These are phyloP conservation scores for Entelurus aequoreus DNA, from an alignment of 2,113 vertebrate genomes.

Conservation along the genomic window DNA sequence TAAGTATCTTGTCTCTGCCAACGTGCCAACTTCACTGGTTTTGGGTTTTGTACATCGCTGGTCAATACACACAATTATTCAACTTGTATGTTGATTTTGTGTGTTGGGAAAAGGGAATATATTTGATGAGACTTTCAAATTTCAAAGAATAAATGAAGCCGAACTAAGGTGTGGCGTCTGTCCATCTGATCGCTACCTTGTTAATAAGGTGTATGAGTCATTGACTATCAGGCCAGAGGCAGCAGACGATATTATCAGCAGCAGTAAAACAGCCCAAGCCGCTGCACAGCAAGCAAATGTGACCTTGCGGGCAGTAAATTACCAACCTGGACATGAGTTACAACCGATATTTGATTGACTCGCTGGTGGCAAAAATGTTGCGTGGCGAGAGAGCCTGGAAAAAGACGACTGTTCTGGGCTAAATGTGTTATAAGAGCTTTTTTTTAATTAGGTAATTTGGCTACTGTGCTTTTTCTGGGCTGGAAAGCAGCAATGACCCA, in stretches of 20 bases:
- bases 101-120: background rate
- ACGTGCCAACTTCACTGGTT: too few species aligned
- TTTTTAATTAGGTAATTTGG: background rate
- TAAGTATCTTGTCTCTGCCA: too few species aligned
- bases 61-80: background rate
- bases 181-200: slow-evolving; percentile 11
- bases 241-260: background rate
- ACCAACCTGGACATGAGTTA: slow-evolving; percentile 7
- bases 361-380: background rate
- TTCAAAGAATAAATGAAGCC: background rate
- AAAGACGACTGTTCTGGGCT: background rate
- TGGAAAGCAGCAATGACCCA: background rate
- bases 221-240: slow-evolving; percentile 2
- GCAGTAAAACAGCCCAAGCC: slow-evolving; percentile 14
- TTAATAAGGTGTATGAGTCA: slow-evolving; percentile 8
- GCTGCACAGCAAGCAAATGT: background rate
- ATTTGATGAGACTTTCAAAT: background rate
- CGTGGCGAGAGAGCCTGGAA: background rate
- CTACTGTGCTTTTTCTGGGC: background rate
- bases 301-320: background rate
- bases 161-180: slow-evolving; percentile 4
- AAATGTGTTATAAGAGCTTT: background rate
- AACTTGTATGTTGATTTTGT: background rate
- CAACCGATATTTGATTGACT: background rate
- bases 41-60: too few species aligned